These are phyloP conservation scores for Spea bombifrons DNA, from an alignment of 2,113 vertebrate genomes.

Conservation along the genomic window DNA sequence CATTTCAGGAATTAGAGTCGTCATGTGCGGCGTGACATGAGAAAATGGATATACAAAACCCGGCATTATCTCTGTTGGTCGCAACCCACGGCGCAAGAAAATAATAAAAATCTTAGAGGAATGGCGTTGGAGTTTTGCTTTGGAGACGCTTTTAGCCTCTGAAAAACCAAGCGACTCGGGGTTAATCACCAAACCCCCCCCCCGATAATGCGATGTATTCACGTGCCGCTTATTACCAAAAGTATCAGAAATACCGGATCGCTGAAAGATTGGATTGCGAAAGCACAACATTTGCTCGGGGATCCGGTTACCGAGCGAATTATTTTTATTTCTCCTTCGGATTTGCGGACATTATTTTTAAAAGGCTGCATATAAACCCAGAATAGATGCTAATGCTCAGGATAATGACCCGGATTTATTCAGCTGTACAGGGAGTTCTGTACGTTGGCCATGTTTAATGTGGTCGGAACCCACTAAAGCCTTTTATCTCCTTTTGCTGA, in stretches of 20 bases:
- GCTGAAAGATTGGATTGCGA: neutral
- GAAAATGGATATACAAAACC: too few relatives aligned
- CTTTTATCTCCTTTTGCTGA: too few relatives aligned
- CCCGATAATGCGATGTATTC: neutral
- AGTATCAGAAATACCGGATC: neutral
- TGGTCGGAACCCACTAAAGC: too few relatives aligned
- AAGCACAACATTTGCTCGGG: neutral
- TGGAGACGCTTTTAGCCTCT: too few relatives aligned
- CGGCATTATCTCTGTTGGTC: too few relatives aligned
- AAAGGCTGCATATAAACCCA: neutral
- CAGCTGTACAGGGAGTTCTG: neutral
- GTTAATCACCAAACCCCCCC: too few relatives aligned
- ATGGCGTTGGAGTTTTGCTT: too few relatives aligned
- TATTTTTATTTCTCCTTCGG: neutral
- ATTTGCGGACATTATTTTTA: neutral
- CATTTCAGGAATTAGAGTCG: too few relatives aligned
- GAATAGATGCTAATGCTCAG: neutral
- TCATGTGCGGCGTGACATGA: too few relatives aligned
- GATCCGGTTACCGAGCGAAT: neutral
- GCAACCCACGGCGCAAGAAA: too few relatives aligned
- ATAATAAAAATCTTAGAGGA: too few relatives aligned
- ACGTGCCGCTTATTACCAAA: neutral
- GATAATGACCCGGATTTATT: neutral
- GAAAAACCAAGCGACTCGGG: too few relatives aligned
- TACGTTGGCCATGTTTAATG: neutral